These are phyloP conservation scores for Mya arenaria DNA, from an alignment of 1,140 invertebrate genomes.

Conservation along the genomic window DNA sequence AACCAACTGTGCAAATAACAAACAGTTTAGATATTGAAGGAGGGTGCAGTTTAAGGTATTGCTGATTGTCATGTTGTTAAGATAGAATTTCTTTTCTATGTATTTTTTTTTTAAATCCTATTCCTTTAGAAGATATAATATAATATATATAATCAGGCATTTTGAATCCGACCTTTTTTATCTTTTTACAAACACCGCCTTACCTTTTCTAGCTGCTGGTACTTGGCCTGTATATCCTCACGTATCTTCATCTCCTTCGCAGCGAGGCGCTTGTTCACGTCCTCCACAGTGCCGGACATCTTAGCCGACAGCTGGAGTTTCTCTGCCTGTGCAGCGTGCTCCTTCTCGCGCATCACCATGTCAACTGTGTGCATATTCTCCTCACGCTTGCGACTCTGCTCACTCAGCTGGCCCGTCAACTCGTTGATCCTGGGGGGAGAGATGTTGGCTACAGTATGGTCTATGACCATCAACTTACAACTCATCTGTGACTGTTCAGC, in stretches of 20 bases:
- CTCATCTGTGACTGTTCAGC: no score
- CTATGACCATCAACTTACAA: no score
- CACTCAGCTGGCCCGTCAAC: constrained; percentile 66
- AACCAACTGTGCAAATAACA: constrained; percentile 64
- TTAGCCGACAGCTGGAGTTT: constrained; percentile 70
- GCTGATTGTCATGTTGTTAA: no score
- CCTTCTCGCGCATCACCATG: constrained; percentile 76
- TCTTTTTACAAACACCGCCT: no score
- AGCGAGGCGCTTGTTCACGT: constrained; percentile 77
- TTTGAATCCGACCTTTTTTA: no score
- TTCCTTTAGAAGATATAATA: no score
- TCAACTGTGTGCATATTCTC: constrained; percentile 78
- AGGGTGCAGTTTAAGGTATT: no score
- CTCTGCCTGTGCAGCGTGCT: constrained; percentile 76
- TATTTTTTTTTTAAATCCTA: neutral
- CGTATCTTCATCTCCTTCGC: constrained; percentile 79
- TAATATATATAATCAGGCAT: no score
- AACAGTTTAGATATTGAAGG: no score
- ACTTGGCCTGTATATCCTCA: constrained; percentile 78
- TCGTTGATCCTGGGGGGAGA: constrained; percentile 71
- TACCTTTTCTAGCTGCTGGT: constrained; percentile 77
- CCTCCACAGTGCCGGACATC: constrained; percentile 76
- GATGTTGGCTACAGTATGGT: no score
- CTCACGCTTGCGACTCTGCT: constrained; percentile 76
- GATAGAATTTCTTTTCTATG: neutral